Base-by-base conservation (phyloP, 1,140 invertebrate genomes). In the Pogonomyrmex barbatus region DNA sequence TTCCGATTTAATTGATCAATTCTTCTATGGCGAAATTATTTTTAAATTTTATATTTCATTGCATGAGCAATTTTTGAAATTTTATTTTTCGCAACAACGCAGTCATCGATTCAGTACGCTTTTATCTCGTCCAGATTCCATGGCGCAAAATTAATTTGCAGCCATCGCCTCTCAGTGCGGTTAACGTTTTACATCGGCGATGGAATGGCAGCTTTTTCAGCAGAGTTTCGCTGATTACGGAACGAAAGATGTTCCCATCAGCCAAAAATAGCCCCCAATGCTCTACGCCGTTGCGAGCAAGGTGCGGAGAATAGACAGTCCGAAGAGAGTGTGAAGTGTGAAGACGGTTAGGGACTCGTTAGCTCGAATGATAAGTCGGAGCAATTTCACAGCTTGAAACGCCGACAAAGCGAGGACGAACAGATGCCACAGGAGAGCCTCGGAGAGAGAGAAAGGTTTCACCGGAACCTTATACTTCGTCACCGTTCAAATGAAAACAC, bases 281-380 rank as follows among this genome's bases (percentile, higher is more conserved):
- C 30, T 52, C 87, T 90, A 89, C 92, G 92, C 92, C 90, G 63
- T 67, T 93, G 92, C 73, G 60, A 88, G 77, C 81, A 83, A 71
- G 81, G 65, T 63, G 84, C 71, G 47, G 76, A 89, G 88, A 89
- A 90, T 92, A 89, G 88, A 89, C 86, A 90, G 89, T 85, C 82
- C 71, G 86, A 83, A 75, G 17, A 84, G 91, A 91, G 92, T 92
- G 91, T 92, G 91, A 93, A 94, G 93, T 90, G 91, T 92, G 92
- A 93, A 91, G 91, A 91, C 89, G 93, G 92, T 92, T 91, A 92
- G 91, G 91, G 88, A 93, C 92, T 95, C 94, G 94, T 95, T 95
- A 94, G 92, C 71, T 89, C 87, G 92, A 93, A 94, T 94, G 94
- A 95, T 95, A 95, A 94, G 94, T 95, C 93, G 93, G 93, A 93